Percentiles rank a stretch among this genome's conserved stretches.
Evolutionary conservation across 1,140 invertebrate genomes (phyloP).

Genomic region (Macrotrachela quadricornifera): DNA sequence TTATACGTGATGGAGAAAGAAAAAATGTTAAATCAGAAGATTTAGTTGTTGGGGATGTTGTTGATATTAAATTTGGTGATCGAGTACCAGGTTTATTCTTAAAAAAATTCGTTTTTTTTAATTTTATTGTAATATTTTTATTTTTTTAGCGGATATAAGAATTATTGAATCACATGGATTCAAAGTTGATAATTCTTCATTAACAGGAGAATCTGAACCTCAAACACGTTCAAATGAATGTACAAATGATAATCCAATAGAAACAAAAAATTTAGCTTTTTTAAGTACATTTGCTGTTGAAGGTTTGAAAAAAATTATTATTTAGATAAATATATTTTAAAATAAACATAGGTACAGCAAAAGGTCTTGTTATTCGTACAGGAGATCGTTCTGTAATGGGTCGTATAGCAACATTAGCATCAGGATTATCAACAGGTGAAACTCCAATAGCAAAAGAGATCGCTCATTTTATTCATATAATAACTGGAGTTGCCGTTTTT

Average conservation of each 20-base stretch:
- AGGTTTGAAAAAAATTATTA: conserved; percentile 22
- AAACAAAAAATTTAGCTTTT: conserved; percentile 86
- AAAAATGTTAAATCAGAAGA: neutral
- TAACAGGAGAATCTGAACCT: conserved; percentile 88
- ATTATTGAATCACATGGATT: conserved; percentile 16
- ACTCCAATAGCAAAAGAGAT: conserved; percentile 33
- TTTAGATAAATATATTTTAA: too few species aligned
- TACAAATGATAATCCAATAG: conserved; percentile 79
- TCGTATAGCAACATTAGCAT: conserved; percentile 33
- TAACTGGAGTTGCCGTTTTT: conserved; percentile 29
- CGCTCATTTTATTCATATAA: conserved; percentile 30
- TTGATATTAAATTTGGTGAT: neutral
- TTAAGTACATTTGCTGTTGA: conserved; percentile 92
- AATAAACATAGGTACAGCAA: conserved; percentile 13
- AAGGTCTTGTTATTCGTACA: conserved; percentile 30
- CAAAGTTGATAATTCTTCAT: conserved; percentile 37
- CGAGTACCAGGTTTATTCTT: neutral
- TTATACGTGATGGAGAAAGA: neutral
- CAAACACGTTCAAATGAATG: conserved; percentile 68
- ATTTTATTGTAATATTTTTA: too few species aligned
- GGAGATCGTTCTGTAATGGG: conserved; percentile 36
- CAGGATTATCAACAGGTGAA: conserved; percentile 29
- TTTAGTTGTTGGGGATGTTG: neutral
- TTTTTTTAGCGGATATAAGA: neutral
- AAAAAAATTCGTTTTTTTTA: too few species aligned